Evolutionary conservation across 2,797 vertebrate genomes (phyloP).

Genomic region (Yasuhikotakia modesta): DNA sequence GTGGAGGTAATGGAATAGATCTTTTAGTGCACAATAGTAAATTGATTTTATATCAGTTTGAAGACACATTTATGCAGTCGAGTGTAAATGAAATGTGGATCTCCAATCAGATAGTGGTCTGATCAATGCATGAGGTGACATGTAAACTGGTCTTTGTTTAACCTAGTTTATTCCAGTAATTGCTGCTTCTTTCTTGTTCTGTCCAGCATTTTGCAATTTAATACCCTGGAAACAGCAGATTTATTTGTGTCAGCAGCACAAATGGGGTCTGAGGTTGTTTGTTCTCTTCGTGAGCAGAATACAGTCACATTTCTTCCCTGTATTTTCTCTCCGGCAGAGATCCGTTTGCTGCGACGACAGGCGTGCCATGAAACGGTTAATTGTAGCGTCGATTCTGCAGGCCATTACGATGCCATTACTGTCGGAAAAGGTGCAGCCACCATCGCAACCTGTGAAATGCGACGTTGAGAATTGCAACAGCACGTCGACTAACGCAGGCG

Average conservation of each 20-base stretch:
- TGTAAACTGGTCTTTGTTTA: neutral
- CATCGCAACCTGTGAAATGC: conserved; percentile 67
- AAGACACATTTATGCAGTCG: neutral
- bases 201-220: neutral
- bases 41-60: neutral
- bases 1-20: neutral
- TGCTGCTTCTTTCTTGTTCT: neutral
- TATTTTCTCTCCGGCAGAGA: conserved; percentile 5
- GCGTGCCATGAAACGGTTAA: conserved; percentile 80
- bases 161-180: neutral
- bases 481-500: conserved; percentile 63
- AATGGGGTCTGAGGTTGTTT: conserved; percentile 7
- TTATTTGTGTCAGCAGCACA: conserved; percentile 3
- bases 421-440: conserved; percentile 54
- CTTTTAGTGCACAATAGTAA: neutral
- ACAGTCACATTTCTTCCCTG: neutral
- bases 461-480: conserved; percentile 64
- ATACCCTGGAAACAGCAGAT: neutral
- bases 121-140: neutral
- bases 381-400: conserved; percentile 69
- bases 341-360: conserved; percentile 69
- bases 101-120: neutral
- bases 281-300: conserved; percentile 20
- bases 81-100: neutral
- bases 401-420: conserved; percentile 72